Evolutionary conservation across 2,888 invertebrate species (phyloP).

Genomic region (Nematopogon swammerdamellus): DNA sequence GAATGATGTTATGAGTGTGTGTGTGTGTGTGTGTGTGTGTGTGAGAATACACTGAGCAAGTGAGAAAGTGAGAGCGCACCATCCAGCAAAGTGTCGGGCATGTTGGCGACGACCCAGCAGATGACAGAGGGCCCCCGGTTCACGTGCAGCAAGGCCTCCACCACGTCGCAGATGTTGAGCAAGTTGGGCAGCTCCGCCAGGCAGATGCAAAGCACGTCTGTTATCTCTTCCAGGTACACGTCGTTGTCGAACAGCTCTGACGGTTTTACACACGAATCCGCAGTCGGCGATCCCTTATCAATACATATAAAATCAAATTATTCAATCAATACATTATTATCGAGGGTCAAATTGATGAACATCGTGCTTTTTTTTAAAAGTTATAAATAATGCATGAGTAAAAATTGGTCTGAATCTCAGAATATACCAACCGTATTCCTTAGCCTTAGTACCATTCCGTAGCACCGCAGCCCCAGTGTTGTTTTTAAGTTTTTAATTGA

Average conservation of each 20-base stretch:
- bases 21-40: too few species aligned
- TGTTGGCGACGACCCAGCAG: conserved; percentile 90
- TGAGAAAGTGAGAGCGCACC: conserved; percentile 37
- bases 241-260: conserved; percentile 94
- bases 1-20: too few species aligned
- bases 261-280: conserved; percentile 66
- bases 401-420: too few species aligned
- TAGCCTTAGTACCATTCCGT: too few species aligned
- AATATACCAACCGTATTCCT: too few species aligned
- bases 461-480: too few species aligned
- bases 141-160: conserved; percentile 85
- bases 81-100: conserved; percentile 90
- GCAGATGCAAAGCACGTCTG: conserved; percentile 91
- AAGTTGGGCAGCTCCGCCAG: conserved; percentile 89
- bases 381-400: too few species aligned
- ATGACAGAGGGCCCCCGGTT: conserved; percentile 88
- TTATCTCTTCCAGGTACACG: conserved; percentile 92
- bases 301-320: too few species aligned
- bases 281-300: conserved; percentile 23
- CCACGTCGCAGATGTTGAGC: conserved; percentile 75
- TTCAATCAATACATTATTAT: too few species aligned
- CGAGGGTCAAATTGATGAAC: too few species aligned
- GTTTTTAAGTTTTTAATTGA: too few species aligned
- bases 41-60: neutral
- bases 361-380: too few species aligned